Conservation (phyloP, 2,888 invertebrate species). For the Sarcophaga carnaria region DNA sequence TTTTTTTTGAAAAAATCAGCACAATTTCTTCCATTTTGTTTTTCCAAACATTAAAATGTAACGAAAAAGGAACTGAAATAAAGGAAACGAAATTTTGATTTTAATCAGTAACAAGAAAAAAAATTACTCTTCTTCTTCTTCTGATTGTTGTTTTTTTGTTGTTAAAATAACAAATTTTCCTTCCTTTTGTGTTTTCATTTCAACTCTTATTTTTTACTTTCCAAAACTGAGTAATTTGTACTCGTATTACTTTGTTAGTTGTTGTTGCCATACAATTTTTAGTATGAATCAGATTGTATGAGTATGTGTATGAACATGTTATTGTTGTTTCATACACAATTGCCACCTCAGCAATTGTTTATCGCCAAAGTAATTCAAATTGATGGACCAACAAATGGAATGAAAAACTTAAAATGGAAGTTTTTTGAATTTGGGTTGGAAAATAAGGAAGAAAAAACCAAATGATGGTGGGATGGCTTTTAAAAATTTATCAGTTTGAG, state of each 20-base stretch:
- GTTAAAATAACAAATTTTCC: not conserved
- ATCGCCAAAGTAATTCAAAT: constrained; percentile 64
- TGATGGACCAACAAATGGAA: not conserved
- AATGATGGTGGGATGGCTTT: no score
- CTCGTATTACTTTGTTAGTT: constrained; percentile 14
- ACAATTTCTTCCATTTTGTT: not conserved
- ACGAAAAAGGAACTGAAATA: not conserved
- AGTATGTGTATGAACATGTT: not conserved
- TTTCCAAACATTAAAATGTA: no score
- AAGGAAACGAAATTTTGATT: constrained; percentile 47
- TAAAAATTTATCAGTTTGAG: no score
- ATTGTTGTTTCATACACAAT: constrained; percentile 20
- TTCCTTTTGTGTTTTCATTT: constrained; percentile 1
- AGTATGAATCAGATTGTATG: constrained; percentile 48
- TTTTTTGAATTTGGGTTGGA: no score
- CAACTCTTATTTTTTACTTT: constrained; percentile 41
- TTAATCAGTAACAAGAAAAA: constrained; percentile 27
- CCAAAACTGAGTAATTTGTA: constrained; percentile 1
- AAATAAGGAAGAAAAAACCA: no score
- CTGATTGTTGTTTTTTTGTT: not conserved
- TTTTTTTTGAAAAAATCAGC: constrained; percentile 42
- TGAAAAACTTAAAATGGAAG: not conserved
- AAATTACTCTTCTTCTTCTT: not conserved
- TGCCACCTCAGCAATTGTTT: constrained; percentile 72
- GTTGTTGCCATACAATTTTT: no score